phyloP scores from a whole-genome alignment of 2,113 vertebrate genomes.

The Muntiacus reevesi region DNA sequence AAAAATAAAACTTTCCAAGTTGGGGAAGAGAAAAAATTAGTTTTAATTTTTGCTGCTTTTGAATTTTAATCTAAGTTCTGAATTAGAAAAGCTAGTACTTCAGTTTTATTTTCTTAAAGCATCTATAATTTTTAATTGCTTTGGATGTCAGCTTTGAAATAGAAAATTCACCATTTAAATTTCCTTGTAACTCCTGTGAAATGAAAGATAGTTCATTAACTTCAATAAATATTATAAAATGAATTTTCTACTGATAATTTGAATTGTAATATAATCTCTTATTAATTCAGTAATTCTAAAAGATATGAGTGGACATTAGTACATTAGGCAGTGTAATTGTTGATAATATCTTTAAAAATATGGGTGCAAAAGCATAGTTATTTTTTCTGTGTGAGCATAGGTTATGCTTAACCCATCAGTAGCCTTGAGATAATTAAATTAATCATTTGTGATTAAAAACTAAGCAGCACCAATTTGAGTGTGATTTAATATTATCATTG shows the following conservation, averaged over 20 bases:
- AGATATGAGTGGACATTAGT: not conserved
- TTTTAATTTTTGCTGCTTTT: slow-evolving; percentile 41
- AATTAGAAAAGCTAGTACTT: not conserved
- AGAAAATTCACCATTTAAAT: not conserved
- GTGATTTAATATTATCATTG: not conserved
- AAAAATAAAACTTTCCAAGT: not conserved
- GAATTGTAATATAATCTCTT: slow-evolving; percentile 12
- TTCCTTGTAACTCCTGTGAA: slow-evolving; percentile 30
- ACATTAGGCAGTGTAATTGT: not conserved
- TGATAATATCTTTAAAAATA: not conserved
- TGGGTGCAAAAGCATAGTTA: not conserved
- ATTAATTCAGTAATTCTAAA: not conserved
- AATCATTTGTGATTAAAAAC: not conserved
- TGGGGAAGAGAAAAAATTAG: not conserved
- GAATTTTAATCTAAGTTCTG: not conserved
- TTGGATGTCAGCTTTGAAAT: not conserved
- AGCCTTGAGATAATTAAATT: not conserved
- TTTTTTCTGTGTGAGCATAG: not conserved
- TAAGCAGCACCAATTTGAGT: not conserved
- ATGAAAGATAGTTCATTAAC: not conserved
- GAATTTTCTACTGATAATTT: slow-evolving; percentile 1
- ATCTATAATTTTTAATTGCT: not conserved
- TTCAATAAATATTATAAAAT: not conserved
- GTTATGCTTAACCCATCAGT: not conserved
- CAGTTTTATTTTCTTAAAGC: slow-evolving; percentile 6